Conservation (phyloP, 2,797 vertebrate genomes). For the Acanthiza pusilla region DNA sequence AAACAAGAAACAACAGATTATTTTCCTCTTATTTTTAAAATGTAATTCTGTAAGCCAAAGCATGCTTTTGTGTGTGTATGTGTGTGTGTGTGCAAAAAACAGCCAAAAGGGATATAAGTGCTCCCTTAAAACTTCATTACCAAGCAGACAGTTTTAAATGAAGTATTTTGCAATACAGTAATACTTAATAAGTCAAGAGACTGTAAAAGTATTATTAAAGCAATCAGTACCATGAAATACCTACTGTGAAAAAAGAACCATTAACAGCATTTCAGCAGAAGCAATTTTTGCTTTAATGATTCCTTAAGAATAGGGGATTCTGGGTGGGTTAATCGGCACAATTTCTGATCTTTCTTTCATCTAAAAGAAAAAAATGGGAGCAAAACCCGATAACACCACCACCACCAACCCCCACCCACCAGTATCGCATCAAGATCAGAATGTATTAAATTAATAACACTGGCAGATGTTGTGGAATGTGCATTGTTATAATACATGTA, state of each 20-base stretch:
- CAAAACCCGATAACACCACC: not conserved
- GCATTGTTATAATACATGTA: slow-evolving; percentile 27
- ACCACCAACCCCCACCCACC: not conserved
- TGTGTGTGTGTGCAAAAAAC: not conserved
- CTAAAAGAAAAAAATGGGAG: not conserved
- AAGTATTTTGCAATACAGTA: slow-evolving; percentile 44
- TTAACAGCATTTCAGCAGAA: slow-evolving; percentile 60
- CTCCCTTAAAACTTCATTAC: slow-evolving; percentile 58
- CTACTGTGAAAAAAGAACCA: slow-evolving; percentile 11
- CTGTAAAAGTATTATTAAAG: slow-evolving; percentile 56
- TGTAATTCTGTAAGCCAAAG: slow-evolving; percentile 39
- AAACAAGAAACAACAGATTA: slow-evolving; percentile 73
- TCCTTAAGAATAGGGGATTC: slow-evolving; percentile 46
- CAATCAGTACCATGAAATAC: slow-evolving; percentile 48
- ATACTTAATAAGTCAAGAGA: slow-evolving; percentile 51
- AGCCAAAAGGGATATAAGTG: not conserved
- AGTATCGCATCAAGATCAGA: not conserved
- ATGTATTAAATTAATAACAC: slow-evolving; percentile 17
- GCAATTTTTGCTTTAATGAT: slow-evolving; percentile 64
- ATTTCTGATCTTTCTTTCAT: slow-evolving; percentile 39
- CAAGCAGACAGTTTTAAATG: slow-evolving; percentile 30
- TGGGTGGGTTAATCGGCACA: slow-evolving; percentile 54
- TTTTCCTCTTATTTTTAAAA: slow-evolving; percentile 20
- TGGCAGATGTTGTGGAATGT: slow-evolving; percentile 14
- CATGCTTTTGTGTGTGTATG: not conserved